Base-by-base conservation (phyloP, 2,113 vertebrate species). In the Indicator maculatus region DNA sequence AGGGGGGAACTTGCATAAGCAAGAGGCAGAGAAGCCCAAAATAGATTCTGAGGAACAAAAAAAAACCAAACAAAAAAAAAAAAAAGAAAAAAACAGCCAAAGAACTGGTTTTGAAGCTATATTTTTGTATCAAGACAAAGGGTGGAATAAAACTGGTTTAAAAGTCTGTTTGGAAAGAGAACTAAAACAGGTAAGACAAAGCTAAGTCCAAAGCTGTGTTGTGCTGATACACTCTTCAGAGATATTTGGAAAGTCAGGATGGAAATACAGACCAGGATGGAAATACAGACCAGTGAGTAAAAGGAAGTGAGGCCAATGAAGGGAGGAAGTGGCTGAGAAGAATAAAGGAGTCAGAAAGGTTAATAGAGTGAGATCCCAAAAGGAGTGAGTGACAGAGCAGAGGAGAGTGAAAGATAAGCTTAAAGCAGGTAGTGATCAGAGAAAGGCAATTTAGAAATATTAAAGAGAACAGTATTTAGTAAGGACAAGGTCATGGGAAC, bases 301-400 rank as follows among this genome's bases (percentile, higher is more conserved):
- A 86, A 86, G 66, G 45, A 90, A 94, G 81, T 21, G 47, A 94
- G 66, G 52, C 90, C 95, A 89, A 15, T 28, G 92, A 96, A 93
- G 67, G 56, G 89, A 89, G 73, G 52, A 95, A 59, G 73, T 56
- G 95, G 90, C 84, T 52, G 55, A 85, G 66, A 94, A 90, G 70
- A 94, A 65, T 31, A 39, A 45, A 90, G 41, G 90, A 96, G 96
- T 96, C 96, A 94, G 91, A 94, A 93, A 97, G 95, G 95, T 97
- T 96, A 96, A 97, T 58, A 95, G 94, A 94, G 83, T 33, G 60
- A 84, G 93, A 95, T 96, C 93, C 92, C 96, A 96, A 80, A 95
- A 95, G 91, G 89, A 74, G 88, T 95, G 93, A 97, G 80, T 97
- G 96, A 95, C 94, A 95, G 66, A 61, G 67, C 52, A 87, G 53